Conservation (phyloP, 92 coral and sea anemone species). For the Virgularia gustaviana region DNA sequence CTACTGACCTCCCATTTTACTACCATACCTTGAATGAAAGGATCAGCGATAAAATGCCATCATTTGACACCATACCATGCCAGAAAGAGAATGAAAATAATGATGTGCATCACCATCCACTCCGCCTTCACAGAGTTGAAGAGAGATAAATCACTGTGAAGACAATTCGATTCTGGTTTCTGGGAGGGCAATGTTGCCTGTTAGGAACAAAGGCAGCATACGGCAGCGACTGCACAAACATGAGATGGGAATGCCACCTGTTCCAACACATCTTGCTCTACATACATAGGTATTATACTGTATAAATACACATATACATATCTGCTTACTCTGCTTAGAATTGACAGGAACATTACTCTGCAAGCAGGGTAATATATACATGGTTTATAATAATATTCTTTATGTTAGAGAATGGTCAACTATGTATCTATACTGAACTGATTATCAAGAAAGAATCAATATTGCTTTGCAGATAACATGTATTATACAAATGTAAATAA, state of each 20-base stretch:
- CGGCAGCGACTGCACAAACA: slow-evolving; percentile 46
- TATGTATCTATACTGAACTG: no score
- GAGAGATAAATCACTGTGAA: slow-evolving; percentile 60
- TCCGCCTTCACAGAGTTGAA: slow-evolving; percentile 37
- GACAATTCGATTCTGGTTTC: slow-evolving; percentile 51
- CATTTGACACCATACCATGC: slow-evolving; percentile 39
- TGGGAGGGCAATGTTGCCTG: slow-evolving; percentile 57
- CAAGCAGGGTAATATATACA: no score
- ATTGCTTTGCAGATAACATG: no score
- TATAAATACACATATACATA: no score
- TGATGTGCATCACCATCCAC: slow-evolving; percentile 46
- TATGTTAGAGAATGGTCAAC: no score
- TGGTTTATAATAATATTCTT: no score
- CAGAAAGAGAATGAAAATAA: no score
- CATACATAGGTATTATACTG: no score
- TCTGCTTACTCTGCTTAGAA: no score
- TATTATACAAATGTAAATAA: no score
- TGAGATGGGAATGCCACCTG: slow-evolving; percentile 48
- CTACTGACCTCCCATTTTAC: slow-evolving; percentile 45
- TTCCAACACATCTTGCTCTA: slow-evolving; percentile 36
- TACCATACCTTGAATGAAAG: slow-evolving; percentile 54
- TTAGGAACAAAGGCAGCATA: slow-evolving; percentile 31
- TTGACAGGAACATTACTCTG: no score
- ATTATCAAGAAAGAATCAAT: no score
- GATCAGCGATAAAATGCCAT: slow-evolving; percentile 45